Evolutionary conservation across 2,113 vertebrate species (phyloP).

Genomic region (Sceloporus tristichus): DNA sequence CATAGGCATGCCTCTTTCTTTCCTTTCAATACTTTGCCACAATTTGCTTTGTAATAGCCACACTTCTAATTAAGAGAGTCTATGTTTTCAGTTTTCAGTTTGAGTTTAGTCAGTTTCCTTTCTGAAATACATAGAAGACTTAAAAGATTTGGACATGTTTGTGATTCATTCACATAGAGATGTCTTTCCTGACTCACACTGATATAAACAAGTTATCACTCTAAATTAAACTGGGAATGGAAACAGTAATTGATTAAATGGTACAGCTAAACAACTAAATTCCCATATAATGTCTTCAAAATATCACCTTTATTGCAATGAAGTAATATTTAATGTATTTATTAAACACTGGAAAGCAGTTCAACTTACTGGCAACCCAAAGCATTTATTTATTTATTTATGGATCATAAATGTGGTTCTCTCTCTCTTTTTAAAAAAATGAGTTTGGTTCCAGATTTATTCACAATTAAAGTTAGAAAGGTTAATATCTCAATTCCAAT

Average conservation of each 20-base stretch:
- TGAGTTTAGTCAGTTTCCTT: not conserved
- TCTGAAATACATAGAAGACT: not conserved
- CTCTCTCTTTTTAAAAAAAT: not conserved
- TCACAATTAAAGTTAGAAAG: not conserved
- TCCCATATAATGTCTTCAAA: conserved; percentile 31
- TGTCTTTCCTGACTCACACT: conserved; percentile 5
- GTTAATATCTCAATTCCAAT: too few species aligned
- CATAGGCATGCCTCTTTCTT: not conserved
- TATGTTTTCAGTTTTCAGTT: conserved; percentile 19
- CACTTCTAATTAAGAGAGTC: conserved; percentile 6
- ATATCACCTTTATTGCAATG: conserved; percentile 14
- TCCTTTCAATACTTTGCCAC: conserved; percentile 31
- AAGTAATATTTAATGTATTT: conserved; percentile 19
- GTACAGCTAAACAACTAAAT: conserved; percentile 27
- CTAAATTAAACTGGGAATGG: not conserved
- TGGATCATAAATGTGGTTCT: not conserved
- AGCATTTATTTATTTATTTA: not conserved
- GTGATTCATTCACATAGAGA: conserved; percentile 19
- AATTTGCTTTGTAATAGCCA: conserved; percentile 1
- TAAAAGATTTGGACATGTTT: conserved; percentile 13
- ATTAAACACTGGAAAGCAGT: conserved; percentile 22
- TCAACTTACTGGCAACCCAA: conserved; percentile 10
- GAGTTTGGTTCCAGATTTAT: not conserved
- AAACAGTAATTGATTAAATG: conserved; percentile 40
- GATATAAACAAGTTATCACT: conserved; percentile 9